A percentile compares a stretch with the other conserved stretches of the same genome.
phyloP scores from a whole-genome alignment of 2,888 invertebrate genomes.

The Cecidostiba fungosa region DNA sequence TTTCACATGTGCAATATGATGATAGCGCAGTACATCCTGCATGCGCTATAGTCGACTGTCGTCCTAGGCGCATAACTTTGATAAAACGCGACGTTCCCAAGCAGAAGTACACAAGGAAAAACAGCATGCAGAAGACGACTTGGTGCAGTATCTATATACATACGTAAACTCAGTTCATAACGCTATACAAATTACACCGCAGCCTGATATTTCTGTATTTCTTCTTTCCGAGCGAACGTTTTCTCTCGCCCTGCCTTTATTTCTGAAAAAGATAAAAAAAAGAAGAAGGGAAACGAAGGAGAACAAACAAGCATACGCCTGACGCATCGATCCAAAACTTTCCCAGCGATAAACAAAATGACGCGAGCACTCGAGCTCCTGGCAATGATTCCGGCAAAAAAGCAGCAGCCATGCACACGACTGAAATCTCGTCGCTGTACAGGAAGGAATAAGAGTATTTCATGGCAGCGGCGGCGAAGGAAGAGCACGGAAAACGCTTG shows the following conservation, averaged over 20 bases:
- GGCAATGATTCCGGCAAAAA: neutral
- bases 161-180: no score
- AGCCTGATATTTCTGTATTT: neutral
- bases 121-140: conserved; percentile 8
- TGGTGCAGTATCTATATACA: neutral
- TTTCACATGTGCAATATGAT: neutral
- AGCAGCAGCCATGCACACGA: neutral
- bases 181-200: neutral
- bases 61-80: neutral
- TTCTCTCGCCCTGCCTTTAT: neutral
- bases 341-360: neutral
- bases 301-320: neutral
- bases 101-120: neutral
- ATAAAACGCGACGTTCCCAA: conserved; percentile 10
- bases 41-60: neutral
- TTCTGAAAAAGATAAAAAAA: neutral
- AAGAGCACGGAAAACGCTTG: conserved; percentile 12
- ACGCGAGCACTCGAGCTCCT: neutral
- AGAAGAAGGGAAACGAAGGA: neutral
- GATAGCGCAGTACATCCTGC: neutral
- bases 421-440: neutral
- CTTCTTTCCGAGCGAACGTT: neutral
- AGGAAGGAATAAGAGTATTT: neutral
- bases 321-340: neutral
- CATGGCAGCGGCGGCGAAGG: neutral